Conservation (phyloP, 30 jellyfish, hydroid and myxozoan species). For the Turritopsis rubra region DNA sequence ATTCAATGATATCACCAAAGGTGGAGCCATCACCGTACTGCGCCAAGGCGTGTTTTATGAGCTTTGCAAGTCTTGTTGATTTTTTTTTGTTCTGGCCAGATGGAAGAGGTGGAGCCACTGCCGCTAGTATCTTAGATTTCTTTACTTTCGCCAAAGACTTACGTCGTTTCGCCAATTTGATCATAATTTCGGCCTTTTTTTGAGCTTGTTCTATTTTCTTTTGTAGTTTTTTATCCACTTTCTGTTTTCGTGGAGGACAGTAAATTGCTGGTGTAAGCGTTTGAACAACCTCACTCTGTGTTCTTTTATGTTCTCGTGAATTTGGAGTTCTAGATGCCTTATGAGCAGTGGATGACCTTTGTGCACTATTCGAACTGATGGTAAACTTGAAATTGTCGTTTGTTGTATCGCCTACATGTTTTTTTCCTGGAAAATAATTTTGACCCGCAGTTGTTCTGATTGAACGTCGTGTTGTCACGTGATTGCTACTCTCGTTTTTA, state of each 20-base stretch:
- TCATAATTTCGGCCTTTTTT: background rate
- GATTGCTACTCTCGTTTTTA: background rate
- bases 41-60: background rate
- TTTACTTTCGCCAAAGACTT: background rate
- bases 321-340: background rate
- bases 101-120: background rate
- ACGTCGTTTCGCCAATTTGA: background rate
- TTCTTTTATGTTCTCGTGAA: background rate
- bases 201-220: constrained; percentile 1
- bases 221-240: background rate
- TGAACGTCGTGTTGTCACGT: background rate
- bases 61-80: background rate
- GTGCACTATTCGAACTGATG: background rate
- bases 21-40: constrained; percentile 16
- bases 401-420: background rate
- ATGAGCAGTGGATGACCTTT: background rate
- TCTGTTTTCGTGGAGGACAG: background rate
- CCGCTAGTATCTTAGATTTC: background rate
- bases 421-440: background rate
- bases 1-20: constrained; percentile 7
- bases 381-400: background rate
- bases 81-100: background rate
- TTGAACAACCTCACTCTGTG: background rate
- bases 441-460: background rate
- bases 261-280: background rate